These are phyloP conservation scores for Rhingia rostrata DNA, from an alignment of 2,888 invertebrate genomes.

Conservation along the genomic window DNA sequence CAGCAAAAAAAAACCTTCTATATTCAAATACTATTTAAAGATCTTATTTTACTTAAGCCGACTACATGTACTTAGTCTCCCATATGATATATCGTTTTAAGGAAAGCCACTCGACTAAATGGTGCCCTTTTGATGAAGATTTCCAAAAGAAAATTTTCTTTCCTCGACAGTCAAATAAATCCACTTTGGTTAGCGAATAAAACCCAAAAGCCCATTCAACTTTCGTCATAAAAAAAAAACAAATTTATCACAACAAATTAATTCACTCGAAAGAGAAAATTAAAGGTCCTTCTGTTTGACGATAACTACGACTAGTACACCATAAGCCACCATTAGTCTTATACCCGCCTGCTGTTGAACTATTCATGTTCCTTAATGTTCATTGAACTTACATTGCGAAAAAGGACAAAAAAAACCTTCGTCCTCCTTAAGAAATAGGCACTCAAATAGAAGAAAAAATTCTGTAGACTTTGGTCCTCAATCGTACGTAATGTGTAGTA, in stretches of 20 bases:
- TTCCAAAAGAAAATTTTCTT: too few relatives aligned
- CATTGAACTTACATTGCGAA: conserved; percentile 64
- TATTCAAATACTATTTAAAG: too few relatives aligned
- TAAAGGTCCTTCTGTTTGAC: conserved; percentile 53
- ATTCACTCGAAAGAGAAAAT: conserved; percentile 59
- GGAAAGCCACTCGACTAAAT: too few relatives aligned
- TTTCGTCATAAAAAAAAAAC: not conserved
- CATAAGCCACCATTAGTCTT: conserved; percentile 58
- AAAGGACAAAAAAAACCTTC: not conserved
- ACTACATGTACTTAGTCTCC: too few relatives aligned
- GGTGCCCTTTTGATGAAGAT: too few relatives aligned
- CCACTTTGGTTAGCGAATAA: too few relatives aligned
- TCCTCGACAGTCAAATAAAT: too few relatives aligned
- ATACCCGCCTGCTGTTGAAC: conserved; percentile 45
- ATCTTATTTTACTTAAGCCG: too few relatives aligned
- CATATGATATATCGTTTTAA: too few relatives aligned
- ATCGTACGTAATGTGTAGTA: conserved; percentile 64
- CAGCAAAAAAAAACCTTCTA: too few relatives aligned
- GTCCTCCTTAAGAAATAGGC: conserved; percentile 67
- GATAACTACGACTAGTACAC: conserved; percentile 30
- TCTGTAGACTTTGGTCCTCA: conserved; percentile 66
- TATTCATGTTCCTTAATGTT: conserved; percentile 63
- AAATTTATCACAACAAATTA: conserved; percentile 65
- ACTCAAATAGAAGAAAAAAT: conserved; percentile 62
- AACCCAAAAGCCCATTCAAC: too few relatives aligned